Percentiles rank a stretch among this genome's conserved stretches.
Evolutionary conservation across 2,888 invertebrate genomes (phyloP).

Genomic region (Lordiphosa andalusiaca): DNA sequence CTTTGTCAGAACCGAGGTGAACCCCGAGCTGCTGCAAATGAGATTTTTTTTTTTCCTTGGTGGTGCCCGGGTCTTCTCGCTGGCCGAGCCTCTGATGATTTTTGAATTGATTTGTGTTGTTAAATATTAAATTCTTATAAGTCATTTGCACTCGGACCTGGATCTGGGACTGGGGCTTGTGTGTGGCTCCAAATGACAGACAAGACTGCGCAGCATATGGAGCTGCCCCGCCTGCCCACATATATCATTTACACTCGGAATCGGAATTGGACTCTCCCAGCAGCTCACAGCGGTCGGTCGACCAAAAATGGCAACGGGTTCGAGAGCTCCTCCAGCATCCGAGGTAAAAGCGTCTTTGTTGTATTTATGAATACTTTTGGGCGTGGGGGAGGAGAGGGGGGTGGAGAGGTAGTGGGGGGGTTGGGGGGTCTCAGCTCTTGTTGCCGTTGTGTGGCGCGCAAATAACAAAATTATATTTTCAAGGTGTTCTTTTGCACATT

Average conservation of each 20-base stretch:
- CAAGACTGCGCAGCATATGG: constrained; percentile 39
- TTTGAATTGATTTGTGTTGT: constrained; percentile 78
- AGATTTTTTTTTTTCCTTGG: constrained; percentile 49
- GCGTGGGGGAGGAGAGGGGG: constrained; percentile 9
- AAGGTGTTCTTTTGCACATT: constrained; percentile 67
- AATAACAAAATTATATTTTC: constrained; percentile 73
- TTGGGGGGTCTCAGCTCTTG: constrained; percentile 16
- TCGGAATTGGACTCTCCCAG: constrained; percentile 46
- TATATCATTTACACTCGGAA: constrained; percentile 75
- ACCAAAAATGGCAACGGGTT: constrained; percentile 64
- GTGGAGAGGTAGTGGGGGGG: constrained; percentile 15
- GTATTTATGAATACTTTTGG: constrained; percentile 49
- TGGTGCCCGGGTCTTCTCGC: constrained; percentile 10
- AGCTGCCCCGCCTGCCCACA: constrained; percentile 39
- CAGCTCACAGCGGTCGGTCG: constrained; percentile 69
- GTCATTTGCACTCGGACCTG: constrained; percentile 72
- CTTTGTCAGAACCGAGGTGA: constrained; percentile 46
- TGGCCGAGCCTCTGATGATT: constrained; percentile 60
- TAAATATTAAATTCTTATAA: constrained; percentile 78
- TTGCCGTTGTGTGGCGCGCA: constrained; percentile 60
- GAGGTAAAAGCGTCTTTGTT: constrained; percentile 29
- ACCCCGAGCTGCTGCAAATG: constrained; percentile 59
- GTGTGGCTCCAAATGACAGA: constrained; percentile 67
- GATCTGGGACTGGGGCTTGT: constrained; percentile 19
- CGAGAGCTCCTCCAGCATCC: constrained; percentile 19